These are phyloP conservation scores for Pogonomyrmex californicus DNA, from an alignment of 1,140 invertebrate genomes.

Conservation along the genomic window DNA sequence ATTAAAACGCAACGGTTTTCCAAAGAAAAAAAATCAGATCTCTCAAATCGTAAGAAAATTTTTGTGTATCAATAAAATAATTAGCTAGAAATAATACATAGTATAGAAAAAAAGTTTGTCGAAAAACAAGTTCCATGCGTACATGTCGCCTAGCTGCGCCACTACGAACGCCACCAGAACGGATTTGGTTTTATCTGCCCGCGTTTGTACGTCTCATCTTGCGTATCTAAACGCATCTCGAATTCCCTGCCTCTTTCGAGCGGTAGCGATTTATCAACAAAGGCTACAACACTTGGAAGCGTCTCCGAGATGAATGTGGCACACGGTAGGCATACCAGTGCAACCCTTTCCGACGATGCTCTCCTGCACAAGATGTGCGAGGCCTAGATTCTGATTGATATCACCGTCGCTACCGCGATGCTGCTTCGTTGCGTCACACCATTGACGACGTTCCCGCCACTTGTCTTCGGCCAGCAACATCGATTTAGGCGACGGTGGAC, in stretches of 20 bases:
- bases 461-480: conserved; percentile 83
- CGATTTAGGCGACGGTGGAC: conserved; percentile 81
- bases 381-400: conserved; percentile 87
- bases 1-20: background rate
- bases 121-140: background rate
- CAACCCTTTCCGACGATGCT: conserved; percentile 84
- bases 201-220: background rate
- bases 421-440: conserved; percentile 83
- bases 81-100: conserved; percentile 20
- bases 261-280: conserved; percentile 85
- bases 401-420: conserved; percentile 86
- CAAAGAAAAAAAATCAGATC: conserved; percentile 30
- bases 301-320: conserved; percentile 88
- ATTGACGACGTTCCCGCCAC: conserved; percentile 82
- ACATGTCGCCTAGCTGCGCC: background rate
- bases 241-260: conserved; percentile 6
- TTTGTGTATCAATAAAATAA: conserved; percentile 29
- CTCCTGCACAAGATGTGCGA: conserved; percentile 77
- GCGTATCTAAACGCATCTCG: conserved; percentile 1
- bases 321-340: conserved; percentile 86
- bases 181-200: background rate
- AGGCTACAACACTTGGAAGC: conserved; percentile 89
- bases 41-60: conserved; percentile 21
- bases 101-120: conserved; percentile 32
- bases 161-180: conserved; percentile 9